Evolutionary conservation across 2,888 invertebrate genomes (phyloP).

Genomic region (Anaspis maculata): DNA sequence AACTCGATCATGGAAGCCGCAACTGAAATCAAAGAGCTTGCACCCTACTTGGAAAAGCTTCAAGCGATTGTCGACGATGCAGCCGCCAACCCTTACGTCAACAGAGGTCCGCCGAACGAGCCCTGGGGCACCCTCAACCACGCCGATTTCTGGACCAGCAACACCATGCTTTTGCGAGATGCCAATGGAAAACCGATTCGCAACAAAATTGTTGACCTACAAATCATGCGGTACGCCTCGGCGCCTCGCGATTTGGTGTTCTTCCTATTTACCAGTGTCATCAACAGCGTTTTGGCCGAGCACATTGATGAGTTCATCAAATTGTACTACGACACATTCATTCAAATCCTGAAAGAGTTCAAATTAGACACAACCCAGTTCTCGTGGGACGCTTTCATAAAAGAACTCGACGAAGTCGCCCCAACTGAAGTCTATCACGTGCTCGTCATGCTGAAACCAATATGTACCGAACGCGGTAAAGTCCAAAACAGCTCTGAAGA

Average conservation of each 20-base stretch:
- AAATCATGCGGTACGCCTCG: constrained; percentile 47
- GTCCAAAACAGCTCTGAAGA: constrained; percentile 42
- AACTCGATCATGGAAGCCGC: constrained; percentile 29
- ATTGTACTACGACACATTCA: constrained; percentile 46
- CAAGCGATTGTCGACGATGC: constrained; percentile 27
- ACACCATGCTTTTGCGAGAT: constrained; percentile 48
- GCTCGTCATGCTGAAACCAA: constrained; percentile 44
- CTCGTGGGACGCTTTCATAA: constrained; percentile 39
- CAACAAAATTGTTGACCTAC: constrained; percentile 53
- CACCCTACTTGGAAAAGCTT: constrained; percentile 26
- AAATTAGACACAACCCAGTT: constrained; percentile 34
- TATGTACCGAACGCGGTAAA: constrained; percentile 42
- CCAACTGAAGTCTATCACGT: constrained; percentile 44
- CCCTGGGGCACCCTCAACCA: constrained; percentile 49
- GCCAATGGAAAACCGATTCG: constrained; percentile 40
- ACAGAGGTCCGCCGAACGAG: constrained; percentile 33
- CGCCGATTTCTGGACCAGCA: constrained; percentile 54
- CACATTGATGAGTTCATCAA: constrained; percentile 45
- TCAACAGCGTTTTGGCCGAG: constrained; percentile 38
- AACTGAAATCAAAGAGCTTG: constrained; percentile 23
- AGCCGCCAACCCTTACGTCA: constrained; percentile 17
- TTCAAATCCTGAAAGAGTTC: constrained; percentile 39
- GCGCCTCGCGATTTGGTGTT: constrained; percentile 49
- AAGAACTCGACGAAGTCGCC: constrained; percentile 41
- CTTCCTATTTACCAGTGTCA: constrained; percentile 48